Evolutionary conservation across 2,113 vertebrate species (phyloP), one percentile per base, ranked within the genome.

Genomic region (Lathamus discolor): DNA sequence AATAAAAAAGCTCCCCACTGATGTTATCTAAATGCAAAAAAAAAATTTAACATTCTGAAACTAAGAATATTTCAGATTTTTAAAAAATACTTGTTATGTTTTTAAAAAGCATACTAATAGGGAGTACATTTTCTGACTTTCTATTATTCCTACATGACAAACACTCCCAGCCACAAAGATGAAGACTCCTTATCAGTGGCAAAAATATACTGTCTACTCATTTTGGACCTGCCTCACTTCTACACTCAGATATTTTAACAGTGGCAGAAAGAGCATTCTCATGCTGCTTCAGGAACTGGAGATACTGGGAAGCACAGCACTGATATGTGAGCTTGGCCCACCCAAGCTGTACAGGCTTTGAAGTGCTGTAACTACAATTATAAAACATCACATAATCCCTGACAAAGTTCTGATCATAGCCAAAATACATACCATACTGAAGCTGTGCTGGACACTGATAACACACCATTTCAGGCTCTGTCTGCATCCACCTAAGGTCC

Each of bases 31-130:
- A 68, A 51, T 39, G 39, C 39, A 39, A 3, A 33, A 83, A 86
- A 29, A 10, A 24, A 1, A 41, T 28, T 52, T 19, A 63, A 37
- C 17, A 11, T 77, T 91, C 54, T 70, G 43, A 89, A 89, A 64
- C 19, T 12, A 73, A 51, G 13, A 80, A 33, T 79, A 76, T 12
- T 55, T 59, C 28, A 81, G 9, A 25, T 4, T 76, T 80, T 61
- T 29, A 0, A 0, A 17, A 76, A 82, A 51, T n/a, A 14, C 2
- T 23, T 7, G 13, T 2, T 14, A 10, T 27, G 6, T 6, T 64
- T 63, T 14, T 17, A 5, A 41, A 31, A 51, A 73, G 7, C 6
- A 31, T 20, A 43, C 11, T 39, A 67, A 52, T 7, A 61, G 9
- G 16, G 13, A 84, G 17, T 16, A 43, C 9, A 23, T 77, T 69